These are phyloP conservation scores for Leptothorax acervorum DNA, from an alignment of 2,888 invertebrate species.

Conservation along the genomic window DNA sequence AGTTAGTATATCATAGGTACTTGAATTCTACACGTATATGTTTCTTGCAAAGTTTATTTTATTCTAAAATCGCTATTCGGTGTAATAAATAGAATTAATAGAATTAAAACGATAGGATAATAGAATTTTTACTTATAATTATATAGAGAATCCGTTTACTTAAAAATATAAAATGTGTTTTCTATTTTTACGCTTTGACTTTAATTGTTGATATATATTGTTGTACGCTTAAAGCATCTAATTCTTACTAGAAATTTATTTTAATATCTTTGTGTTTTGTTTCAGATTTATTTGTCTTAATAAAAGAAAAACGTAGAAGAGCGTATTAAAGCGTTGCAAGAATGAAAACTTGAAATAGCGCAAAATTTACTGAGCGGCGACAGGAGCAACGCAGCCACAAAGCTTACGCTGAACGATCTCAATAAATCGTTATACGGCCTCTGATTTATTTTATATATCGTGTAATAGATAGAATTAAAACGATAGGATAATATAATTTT, in stretches of 20 bases:
- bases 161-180: no score
- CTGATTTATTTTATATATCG: slow-evolving; percentile 56
- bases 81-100: no score
- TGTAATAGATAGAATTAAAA: not conserved
- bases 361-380: slow-evolving; percentile 78
- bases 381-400: not conserved
- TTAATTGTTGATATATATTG: no score
- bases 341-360: slow-evolving; percentile 92
- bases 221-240: no score
- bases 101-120: no score
- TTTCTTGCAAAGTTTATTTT: not conserved
- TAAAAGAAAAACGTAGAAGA: slow-evolving; percentile 93
- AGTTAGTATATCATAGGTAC: slow-evolving; percentile 88
- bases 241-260: no score
- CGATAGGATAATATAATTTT: not conserved
- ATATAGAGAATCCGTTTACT: no score
- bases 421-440: slow-evolving; percentile 88
- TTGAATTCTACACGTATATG: not conserved
- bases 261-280: slow-evolving; percentile 50
- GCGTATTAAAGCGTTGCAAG: slow-evolving; percentile 92
- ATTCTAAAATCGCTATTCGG: no score
- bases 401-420: slow-evolving; percentile 83
- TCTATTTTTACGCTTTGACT: no score
- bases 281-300: slow-evolving; percentile 89
- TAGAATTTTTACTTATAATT: no score